Base-by-base conservation (phyloP, 2,888 invertebrate species). In the Phoronis australis region DNA sequence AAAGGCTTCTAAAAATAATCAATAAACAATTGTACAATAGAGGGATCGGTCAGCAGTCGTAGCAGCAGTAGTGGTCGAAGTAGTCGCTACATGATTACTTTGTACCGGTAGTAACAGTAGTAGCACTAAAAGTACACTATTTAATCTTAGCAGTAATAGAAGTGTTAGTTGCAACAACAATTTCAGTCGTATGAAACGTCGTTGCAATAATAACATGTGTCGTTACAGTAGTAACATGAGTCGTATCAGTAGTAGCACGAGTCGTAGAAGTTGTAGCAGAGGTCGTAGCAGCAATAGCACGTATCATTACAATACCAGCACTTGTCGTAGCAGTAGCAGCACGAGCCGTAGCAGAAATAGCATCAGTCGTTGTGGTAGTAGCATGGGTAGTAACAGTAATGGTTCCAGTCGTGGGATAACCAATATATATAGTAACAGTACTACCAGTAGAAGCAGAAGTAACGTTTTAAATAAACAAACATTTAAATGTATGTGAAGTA, bases 331-430 rank as follows among this genome's bases (percentile, higher is more conserved):
- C 35, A 9, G 15, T 44, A 9, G 45, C 25, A 38, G 37, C 25
- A 44, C 24, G 21, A 44, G 45, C 25, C 26, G 45, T 44, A 38
- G 39, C 35, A 44, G 45, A 37, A 38, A 35, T 35, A 41, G 45
- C 25, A 45, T n/a, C 25, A 12, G 25, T 37, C 40, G 21, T 42
- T 37, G 21, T 42, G 23, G 40, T 42, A 35, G 35, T 35, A 35
- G 35, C n/a, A 35, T 9, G 9, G n/a, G 35, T 35, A 35, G 35
- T 35, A 35, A n/a, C n/a, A 35, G 35, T 35, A 35, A n/a, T 35
- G n/a, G 35, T 35, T n/a, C 9, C 35, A 35, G 35, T n/a, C 9
- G 35, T n/a, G n/a, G 35, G 9, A 35, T 9, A 9, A 35, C 9
- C 35, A 35, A n/a, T n/a, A 35, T 12, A n/a, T 35, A 35, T 9